A percentile compares a stretch with the other conserved stretches of the same genome.
Evolutionary conservation across 2,113 vertebrate species (phyloP).

Genomic region (Paedocypris sp.): DNA sequence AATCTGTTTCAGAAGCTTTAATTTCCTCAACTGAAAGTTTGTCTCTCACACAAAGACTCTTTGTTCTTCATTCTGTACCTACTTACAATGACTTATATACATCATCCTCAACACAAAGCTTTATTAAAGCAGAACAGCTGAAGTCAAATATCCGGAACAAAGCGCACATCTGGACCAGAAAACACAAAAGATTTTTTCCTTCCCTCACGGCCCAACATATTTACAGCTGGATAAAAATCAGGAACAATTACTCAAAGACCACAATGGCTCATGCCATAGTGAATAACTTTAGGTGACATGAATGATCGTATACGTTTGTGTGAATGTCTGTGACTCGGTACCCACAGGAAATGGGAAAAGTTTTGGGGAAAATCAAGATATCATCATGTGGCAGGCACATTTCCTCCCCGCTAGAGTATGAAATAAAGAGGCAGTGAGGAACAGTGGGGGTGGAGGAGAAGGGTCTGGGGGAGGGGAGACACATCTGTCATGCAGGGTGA

Average conservation of each 20-base stretch:
- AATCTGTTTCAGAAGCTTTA: too few species aligned
- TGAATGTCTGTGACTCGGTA: conserved; percentile 15
- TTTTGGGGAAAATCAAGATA: conserved; percentile 32
- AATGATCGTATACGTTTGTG: conserved; percentile 5
- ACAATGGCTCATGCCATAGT: background rate
- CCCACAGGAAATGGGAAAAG: conserved; percentile 31
- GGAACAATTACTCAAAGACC: conserved; percentile 6
- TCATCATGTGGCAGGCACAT: conserved; percentile 30
- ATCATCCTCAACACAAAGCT: background rate
- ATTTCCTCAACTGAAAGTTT: too few species aligned
- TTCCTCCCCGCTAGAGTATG: conserved; percentile 21
- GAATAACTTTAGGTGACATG: background rate
- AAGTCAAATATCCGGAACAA: conserved; percentile 1
- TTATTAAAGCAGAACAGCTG: conserved; percentile 9
- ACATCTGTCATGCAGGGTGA: conserved; percentile 36
- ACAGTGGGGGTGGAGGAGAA: background rate
- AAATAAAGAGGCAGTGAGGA: conserved; percentile 22
- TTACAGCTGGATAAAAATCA: conserved; percentile 12
- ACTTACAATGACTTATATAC: conserved; percentile 5
- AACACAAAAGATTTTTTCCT: conserved; percentile 4
- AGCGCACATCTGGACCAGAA: conserved; percentile 9
- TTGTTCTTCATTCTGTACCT: background rate
- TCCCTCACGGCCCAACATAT: background rate
- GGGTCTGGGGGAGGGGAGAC: conserved; percentile 15
- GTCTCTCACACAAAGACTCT: background rate